Percentiles rank a stretch among this genome's conserved stretches.
These are phyloP conservation scores for Hyposoter dolosus DNA, from an alignment of 2,888 invertebrate genomes.

Conservation along the genomic window DNA sequence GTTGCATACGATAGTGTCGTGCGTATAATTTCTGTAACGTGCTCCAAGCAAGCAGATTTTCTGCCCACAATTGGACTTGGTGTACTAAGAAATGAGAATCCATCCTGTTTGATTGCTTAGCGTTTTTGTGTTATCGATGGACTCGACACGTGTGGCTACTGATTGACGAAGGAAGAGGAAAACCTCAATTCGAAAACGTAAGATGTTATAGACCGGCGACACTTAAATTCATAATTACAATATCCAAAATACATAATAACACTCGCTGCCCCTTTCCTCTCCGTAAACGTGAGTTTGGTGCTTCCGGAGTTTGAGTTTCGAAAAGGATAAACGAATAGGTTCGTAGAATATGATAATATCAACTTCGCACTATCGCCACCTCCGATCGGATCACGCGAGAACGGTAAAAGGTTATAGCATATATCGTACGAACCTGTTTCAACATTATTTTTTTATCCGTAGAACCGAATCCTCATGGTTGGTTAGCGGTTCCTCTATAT, in stretches of 20 bases:
- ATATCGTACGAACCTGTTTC: not conserved
- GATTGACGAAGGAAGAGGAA: not conserved
- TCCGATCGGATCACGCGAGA: not conserved
- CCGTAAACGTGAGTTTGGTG: not conserved
- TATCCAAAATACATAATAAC: no score
- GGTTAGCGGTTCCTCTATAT: not conserved
- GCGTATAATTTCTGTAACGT: not conserved
- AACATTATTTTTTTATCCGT: not conserved
- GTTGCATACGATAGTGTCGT: not conserved
- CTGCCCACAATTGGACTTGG: not conserved
- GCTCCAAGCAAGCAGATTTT: not conserved
- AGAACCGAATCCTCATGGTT: not conserved
- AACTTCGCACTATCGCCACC: not conserved
- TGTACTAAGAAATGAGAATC: not conserved
- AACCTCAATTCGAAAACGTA: not conserved
- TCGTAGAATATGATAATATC: not conserved
- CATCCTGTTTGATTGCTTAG: not conserved
- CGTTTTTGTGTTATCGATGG: not conserved
- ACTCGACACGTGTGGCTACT: not conserved
- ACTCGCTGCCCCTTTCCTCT: no score
- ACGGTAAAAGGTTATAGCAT: not conserved
- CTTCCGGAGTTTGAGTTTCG: not conserved
- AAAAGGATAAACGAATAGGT: not conserved
- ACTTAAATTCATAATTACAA: not conserved
- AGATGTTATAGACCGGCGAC: not conserved